Percentiles rank a stretch among this genome's conserved stretches.
phyloP scores from a whole-genome alignment of 2,797 vertebrate species.

The Okamejei kenojei region DNA sequence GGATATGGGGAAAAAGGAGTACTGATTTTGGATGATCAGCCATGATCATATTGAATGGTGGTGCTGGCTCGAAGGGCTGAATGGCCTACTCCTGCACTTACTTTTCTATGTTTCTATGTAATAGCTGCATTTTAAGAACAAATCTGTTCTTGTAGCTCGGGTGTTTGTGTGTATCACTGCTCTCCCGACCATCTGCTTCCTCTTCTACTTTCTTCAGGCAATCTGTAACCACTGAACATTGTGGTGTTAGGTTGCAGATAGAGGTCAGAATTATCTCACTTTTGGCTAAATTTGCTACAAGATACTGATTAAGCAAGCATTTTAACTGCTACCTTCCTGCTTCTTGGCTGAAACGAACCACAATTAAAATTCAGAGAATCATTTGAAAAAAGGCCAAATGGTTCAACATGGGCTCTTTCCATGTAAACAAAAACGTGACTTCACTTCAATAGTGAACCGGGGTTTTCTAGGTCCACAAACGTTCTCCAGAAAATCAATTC shows the following conservation, averaged over 20 bases:
- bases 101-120: neutral
- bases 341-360: neutral
- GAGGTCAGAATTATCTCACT: slow-evolving; percentile 20
- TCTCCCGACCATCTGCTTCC: slow-evolving; percentile 22
- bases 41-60: too few species aligned
- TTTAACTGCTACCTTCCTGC: neutral
- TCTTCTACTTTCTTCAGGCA: slow-evolving; percentile 23
- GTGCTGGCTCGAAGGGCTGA: too few species aligned
- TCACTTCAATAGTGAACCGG: too few species aligned
- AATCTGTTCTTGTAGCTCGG: slow-evolving; percentile 33
- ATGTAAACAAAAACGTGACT: too few species aligned
- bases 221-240: slow-evolving; percentile 20
- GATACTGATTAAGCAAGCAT: neutral
- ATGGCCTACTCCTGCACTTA: too few species aligned
- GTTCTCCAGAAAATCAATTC: too few species aligned
- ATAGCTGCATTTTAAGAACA: neutral
- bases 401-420: neutral
- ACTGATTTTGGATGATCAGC: too few species aligned
- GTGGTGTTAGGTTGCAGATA: slow-evolving; percentile 19
- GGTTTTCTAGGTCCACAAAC: too few species aligned
- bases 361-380: neutral
- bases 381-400: neutral
- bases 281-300: neutral
- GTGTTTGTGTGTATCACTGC: slow-evolving; percentile 17
- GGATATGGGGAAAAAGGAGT: too few species aligned